Conservation (phyloP, 2,113 vertebrate genomes). For the Speoplatyrhinus poulsoni region DNA sequence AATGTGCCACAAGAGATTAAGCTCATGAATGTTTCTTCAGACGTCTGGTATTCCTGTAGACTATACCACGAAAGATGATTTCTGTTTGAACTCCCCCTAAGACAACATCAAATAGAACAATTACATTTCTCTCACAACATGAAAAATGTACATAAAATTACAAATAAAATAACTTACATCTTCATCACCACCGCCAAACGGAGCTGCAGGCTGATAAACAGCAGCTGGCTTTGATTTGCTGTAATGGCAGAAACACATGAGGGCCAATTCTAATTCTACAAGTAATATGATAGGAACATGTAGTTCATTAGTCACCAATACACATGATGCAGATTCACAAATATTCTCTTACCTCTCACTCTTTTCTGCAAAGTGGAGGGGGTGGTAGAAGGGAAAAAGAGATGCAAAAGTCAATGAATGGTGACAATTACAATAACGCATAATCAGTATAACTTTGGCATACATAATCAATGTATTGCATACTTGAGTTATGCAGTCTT, state of each 20-base stretch:
- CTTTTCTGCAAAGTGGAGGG: conserved; percentile 52
- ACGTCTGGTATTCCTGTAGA: background rate
- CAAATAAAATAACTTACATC: conserved; percentile 61
- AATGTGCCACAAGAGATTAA: background rate
- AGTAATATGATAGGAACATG: background rate
- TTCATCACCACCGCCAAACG: conserved; percentile 53
- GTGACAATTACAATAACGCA: background rate
- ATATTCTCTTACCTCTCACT: conserved; percentile 64
- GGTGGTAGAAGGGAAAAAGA: background rate
- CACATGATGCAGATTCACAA: background rate
- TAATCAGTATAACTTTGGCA: background rate
- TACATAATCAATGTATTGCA: too few species aligned
- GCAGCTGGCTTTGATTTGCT: conserved; percentile 59
- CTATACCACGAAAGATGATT: conserved; percentile 81
- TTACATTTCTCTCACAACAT: background rate
- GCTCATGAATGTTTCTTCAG: background rate
- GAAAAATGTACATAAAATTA: background rate
- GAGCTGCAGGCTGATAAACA: conserved; percentile 63
- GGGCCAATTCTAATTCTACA: background rate
- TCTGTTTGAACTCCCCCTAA: conserved; percentile 78
- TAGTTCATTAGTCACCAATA: background rate
- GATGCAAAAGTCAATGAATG: conserved; percentile 1
- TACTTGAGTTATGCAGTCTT: too few species aligned
- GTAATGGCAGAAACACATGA: conserved; percentile 11
- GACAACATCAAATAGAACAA: conserved; percentile 24